Conservation (phyloP, 2,113 vertebrate genomes). For the Ptilorrhoa leucosticta region DNA sequence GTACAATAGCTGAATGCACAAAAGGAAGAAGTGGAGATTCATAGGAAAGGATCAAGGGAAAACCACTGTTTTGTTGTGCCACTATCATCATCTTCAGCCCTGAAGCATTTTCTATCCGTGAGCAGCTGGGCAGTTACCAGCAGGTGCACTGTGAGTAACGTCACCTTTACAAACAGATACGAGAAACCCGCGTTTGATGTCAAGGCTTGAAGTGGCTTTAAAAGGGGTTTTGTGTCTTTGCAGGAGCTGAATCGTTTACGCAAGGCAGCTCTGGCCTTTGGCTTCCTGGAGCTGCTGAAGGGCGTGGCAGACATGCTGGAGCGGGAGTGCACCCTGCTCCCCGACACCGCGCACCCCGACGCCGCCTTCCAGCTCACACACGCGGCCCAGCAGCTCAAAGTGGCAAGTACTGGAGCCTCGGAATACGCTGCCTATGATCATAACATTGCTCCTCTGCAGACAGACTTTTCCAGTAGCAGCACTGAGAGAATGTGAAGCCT, state of each 20-base stretch:
- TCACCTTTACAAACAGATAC: neutral
- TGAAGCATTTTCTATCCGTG: neutral
- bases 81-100: neutral
- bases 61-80: neutral
- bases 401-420: constrained; percentile 86
- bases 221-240: neutral
- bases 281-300: constrained; percentile 94
- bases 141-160: neutral
- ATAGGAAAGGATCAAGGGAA: neutral
- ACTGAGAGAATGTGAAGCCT: constrained; percentile 76
- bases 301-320: constrained; percentile 94
- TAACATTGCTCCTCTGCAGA: constrained; percentile 92
- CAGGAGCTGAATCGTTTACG: constrained; percentile 95
- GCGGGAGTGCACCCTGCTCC: constrained; percentile 91
- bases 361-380: constrained; percentile 96
- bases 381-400: constrained; percentile 91
- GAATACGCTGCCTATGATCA: constrained; percentile 90
- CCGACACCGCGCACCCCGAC: constrained; percentile 91
- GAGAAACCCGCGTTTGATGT: neutral
- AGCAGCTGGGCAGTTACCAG: neutral
- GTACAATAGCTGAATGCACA: neutral
- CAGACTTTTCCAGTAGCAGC: constrained; percentile 89
- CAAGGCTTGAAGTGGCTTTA: neutral
- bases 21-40: neutral
- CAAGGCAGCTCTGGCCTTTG: constrained; percentile 93